Conservation (phyloP, 2,113 vertebrate genomes). For the Tauraco erythrolophus region DNA sequence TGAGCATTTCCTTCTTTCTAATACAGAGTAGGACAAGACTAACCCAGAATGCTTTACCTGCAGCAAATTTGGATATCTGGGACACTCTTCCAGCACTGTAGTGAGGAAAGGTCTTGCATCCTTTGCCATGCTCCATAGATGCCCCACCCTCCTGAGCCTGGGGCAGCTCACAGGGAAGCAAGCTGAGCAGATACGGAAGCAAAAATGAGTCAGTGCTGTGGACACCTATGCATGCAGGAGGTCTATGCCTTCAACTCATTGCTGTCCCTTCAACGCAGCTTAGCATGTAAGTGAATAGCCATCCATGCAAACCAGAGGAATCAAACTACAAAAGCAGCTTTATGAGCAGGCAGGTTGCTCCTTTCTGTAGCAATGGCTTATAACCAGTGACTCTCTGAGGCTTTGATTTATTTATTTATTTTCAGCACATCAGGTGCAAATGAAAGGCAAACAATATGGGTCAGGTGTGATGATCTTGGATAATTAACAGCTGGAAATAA, state of each 20-base stretch:
- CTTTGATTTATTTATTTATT: conserved; percentile 22
- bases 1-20: background rate
- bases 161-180: background rate
- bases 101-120: accelerated
- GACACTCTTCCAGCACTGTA: background rate
- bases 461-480: conserved; percentile 58
- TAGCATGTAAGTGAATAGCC: background rate
- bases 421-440: conserved; percentile 8
- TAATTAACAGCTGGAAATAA: conserved; percentile 74
- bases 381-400: background rate
- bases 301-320: background rate
- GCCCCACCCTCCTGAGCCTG: background rate
- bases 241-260: background rate
- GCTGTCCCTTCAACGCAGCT: background rate
- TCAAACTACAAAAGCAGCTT: background rate
- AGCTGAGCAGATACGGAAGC: background rate
- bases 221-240: accelerated
- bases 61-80: background rate
- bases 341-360: background rate
- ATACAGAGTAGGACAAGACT: background rate
- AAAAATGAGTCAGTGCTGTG: background rate
- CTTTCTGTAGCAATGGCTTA: background rate
- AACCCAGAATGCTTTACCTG: background rate
- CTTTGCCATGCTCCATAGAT: background rate
- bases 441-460: conserved; percentile 65